These are phyloP conservation scores for Penelope pileata DNA, from an alignment of 2,113 vertebrate genomes.

Conservation along the genomic window DNA sequence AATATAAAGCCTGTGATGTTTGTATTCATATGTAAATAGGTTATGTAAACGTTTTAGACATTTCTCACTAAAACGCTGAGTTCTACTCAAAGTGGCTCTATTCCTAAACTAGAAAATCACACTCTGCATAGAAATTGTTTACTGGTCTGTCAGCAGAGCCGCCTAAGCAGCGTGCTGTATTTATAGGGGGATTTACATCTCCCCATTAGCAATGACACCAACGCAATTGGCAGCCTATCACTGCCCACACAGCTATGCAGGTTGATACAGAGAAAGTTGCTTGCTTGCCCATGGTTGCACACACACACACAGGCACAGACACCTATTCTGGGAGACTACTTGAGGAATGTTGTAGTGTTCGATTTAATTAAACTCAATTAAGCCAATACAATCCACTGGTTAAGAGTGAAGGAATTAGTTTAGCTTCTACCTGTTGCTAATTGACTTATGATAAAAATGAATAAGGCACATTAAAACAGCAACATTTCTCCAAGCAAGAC, in stretches of 20 bases:
- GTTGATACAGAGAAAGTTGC: not conserved
- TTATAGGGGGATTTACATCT: not conserved
- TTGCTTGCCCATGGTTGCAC: not conserved
- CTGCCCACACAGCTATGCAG: not conserved
- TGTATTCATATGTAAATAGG: slow-evolving; percentile 74
- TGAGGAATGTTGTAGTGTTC: not conserved
- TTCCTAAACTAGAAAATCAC: slow-evolving; percentile 64
- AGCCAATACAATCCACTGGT: not conserved
- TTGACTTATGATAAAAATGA: not conserved
- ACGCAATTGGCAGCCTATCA: not conserved
- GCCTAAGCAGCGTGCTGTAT: not conserved
- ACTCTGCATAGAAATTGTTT: slow-evolving; percentile 51
- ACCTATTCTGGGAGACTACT: not conserved
- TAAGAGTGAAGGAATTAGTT: slow-evolving; percentile 12
- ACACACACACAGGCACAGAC: not conserved
- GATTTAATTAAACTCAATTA: slow-evolving; percentile 36
- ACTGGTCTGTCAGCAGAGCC: slow-evolving; percentile 48
- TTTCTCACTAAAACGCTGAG: slow-evolving; percentile 64
- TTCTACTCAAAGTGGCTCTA: slow-evolving; percentile 63
- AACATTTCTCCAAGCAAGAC: not conserved
- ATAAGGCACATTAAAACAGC: not conserved
- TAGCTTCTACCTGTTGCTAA: slow-evolving; percentile 1
- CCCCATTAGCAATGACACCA: not conserved
- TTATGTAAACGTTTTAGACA: slow-evolving; percentile 72
- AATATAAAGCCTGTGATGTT: slow-evolving; percentile 72